Evolutionary conservation across 2,113 vertebrate genomes (phyloP), one percentile per base, ranked within the genome.

Genomic region (Zosterops lateralis): DNA sequence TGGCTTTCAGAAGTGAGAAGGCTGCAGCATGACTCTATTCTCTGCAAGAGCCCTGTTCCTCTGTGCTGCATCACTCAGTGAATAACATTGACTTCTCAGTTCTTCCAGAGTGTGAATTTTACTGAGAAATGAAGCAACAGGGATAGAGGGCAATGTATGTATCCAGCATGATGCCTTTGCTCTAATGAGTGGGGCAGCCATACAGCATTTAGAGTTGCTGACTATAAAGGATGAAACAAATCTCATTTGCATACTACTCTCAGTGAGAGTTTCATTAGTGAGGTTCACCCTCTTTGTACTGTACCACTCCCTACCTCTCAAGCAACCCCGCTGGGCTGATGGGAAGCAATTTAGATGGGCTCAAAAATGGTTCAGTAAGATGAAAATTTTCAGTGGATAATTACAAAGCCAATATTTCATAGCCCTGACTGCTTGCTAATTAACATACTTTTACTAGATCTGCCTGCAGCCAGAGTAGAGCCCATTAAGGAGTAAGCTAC

Each of bases 391-490:
- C 77, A 85, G 3, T 66, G 51, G 36, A 60, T 92, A 94, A 78
- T 95, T 96, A 87, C 50, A 1, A 1, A 77, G 34, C 77, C 2
- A 61, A 58, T 89, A 95, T 58, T 93, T 90, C 67, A 79, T 48
- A n/a, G 48, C 22, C 87, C 54, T 93, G 84, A 57, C 89, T 96
- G 34, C 91, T 81, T 91, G 12, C 42, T 94, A 92, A 84, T 95
- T 96, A 94, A 68, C 54, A 47, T 73, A 62, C 48, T 66, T 86
- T 48, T 44, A 67, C 51, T 60, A 51, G 60, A 54, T 78, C 50
- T 91, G 77, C 87, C 91, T 87, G 84, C 71, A 95, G 95, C 56
- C 28, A 54, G 29, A 72, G 56, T 18, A 71, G 48, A 83, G 60
- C 18, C 54, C 67, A 76, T 91, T 85, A 95, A 58, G 32, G 42